Evolutionary conservation across 2,888 invertebrate genomes (phyloP), one percentile per base, ranked within the genome.

Genomic region (Leptinotarsa tumamoca): DNA sequence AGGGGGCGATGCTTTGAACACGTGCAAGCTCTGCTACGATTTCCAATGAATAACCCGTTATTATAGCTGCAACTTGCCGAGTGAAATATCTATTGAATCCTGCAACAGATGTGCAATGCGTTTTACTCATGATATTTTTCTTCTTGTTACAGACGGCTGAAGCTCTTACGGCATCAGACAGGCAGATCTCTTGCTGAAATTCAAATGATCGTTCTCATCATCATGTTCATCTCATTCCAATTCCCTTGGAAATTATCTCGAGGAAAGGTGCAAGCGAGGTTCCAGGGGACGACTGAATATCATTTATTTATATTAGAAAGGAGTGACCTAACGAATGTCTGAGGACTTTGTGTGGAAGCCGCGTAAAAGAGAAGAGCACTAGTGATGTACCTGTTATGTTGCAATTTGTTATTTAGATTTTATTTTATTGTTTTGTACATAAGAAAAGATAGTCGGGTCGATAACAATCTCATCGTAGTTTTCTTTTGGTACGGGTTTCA

Each of bases 121-220:
- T 73, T 76, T 76, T 27, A 51, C 61, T 74, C 23, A 74, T 51
- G 51, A 21, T 58, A 49, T 51, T 68, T 75, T 68, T 81, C 77
- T 77, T 79, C 80, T 91, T 91, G 90, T 92, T 92, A 85, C 92
- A 93, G 92, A 91, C 90, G 81, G 90, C 91, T 83, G 92, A 92
- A 86, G 92, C 92, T 87, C 90, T 92, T 84, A 90, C 91, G 83
- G 91, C 91, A 79, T 90, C 90, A 74, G 92, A 92, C 87, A 91
- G 92, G 89, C 83, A 82, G 58, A 80, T 84, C 33, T 82, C 84
- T 27, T 83, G 83, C 69, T 82, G 80, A 77, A 75, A 61, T 15
- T 68, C 14, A 52, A 73, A 76, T 75, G 78, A 79, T 80, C 76
- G 78, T 75, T 71, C 77, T 73, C 72, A 78, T 83, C 81, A 81